Evolutionary conservation across 1,140 invertebrate genomes (phyloP), one percentile per base, ranked within the genome.

Genomic region (Euura saliciscinereae): DNA sequence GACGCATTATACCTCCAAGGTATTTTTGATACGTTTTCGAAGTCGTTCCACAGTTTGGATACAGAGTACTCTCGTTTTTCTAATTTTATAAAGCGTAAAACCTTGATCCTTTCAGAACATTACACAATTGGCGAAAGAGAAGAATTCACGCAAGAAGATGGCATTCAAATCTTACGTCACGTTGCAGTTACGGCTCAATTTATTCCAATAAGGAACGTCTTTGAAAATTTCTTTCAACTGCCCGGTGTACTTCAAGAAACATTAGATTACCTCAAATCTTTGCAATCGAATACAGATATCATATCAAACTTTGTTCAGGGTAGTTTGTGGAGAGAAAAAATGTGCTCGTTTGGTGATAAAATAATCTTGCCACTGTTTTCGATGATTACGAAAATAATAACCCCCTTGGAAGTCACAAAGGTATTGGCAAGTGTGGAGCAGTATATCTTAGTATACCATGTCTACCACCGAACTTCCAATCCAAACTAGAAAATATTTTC

Each of bases 401-500:
- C 71, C 75, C 79, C 43, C 70, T 83, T 10, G 80, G 83, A 11
- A 74, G 77, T 28, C 79, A 80, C 71, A 72, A 76, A 43, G 78
- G 77, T 4, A 71, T 78, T 7, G 73, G 83, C 65, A 84, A 82
- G 78, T 71, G 83, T 66, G 79, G 81, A 43, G 77, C 76, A 44
- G 66, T 81, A 4, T 83, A 85, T 74, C 64, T 78, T 66, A 74
- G 72, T 6, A 73, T 85, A 45, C 71, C 77, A 10, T 79, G 75
- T 73, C 71, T 85, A 46, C 80, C 83, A 64, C 74, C 72, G 42
- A 65, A 81, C 69, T 75, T 76, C 68, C 71, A 65, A 70, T 77
- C 75, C 8, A 70, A 74, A 73, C 69, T 84, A 65, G 74, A 80
- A 44, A 81, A 83, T 72, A 81, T 85, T 67, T 83, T 80, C 78